Evolutionary conservation across 2,888 invertebrate genomes (phyloP).

Genomic region (Lysandra coridon): DNA sequence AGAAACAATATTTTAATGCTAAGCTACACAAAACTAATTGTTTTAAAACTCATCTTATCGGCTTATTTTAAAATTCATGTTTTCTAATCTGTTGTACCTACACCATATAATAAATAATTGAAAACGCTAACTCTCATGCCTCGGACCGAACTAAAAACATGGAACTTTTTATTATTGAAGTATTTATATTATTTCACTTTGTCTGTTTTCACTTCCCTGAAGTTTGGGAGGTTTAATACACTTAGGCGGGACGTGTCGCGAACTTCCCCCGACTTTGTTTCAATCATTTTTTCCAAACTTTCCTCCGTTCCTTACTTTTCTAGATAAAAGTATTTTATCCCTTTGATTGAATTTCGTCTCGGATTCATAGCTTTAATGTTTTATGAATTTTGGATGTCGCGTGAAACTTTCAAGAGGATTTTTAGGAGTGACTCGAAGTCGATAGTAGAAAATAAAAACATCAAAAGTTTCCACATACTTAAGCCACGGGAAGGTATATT

Average conservation of each 20-base stretch:
- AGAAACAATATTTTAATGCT: too few species aligned
- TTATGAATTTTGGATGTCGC: constrained; percentile 1
- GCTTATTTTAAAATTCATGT: background rate
- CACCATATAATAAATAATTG: background rate
- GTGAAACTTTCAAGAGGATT: background rate
- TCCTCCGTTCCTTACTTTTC: constrained; percentile 44
- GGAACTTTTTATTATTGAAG: constrained; percentile 76
- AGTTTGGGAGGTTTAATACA: constrained; percentile 74
- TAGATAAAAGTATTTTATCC: constrained; percentile 37
- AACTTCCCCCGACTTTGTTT: constrained; percentile 64
- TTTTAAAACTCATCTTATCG: background rate
- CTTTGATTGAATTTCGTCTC: constrained; percentile 16
- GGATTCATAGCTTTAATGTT: constrained; percentile 6
- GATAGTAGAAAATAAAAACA: background rate
- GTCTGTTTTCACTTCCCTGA: constrained; percentile 69
- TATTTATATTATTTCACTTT: constrained; percentile 77
- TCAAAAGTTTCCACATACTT: background rate
- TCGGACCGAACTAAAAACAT: constrained; percentile 49
- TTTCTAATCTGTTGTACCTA: background rate
- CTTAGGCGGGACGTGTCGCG: constrained; percentile 67
- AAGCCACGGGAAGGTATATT: background rate
- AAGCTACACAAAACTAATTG: background rate
- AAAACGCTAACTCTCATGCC: constrained; percentile 34
- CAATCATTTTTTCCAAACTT: constrained; percentile 69
- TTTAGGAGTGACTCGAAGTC: background rate